Evolutionary conservation across 2,888 invertebrate genomes (phyloP).

Genomic region (Pecten maximus): DNA sequence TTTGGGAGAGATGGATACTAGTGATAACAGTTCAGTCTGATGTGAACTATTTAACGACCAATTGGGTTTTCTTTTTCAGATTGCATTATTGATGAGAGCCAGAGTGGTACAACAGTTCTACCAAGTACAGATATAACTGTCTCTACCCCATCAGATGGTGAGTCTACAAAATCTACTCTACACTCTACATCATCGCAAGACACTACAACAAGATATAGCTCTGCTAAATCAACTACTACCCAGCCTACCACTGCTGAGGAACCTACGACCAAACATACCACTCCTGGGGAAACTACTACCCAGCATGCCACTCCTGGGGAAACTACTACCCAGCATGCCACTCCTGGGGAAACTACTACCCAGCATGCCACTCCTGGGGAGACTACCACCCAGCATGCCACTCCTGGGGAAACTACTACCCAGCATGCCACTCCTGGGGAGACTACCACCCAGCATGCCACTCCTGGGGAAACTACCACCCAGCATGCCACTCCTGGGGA

Average conservation of each 20-base stretch:
- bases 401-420: constrained; percentile 39
- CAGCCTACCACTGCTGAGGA: background rate
- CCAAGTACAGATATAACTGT: constrained; percentile 30
- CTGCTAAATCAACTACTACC: background rate
- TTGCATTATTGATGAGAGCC: background rate
- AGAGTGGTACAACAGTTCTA: background rate
- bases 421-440: background rate
- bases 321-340: constrained; percentile 22
- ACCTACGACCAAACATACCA: constrained; percentile 37
- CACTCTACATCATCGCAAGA: background rate
- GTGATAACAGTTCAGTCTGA: too few relatives aligned
- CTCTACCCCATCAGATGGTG: constrained; percentile 5
- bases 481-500: background rate
- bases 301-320: constrained; percentile 24
- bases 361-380: constrained; percentile 37
- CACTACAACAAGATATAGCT: background rate
- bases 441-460: constrained; percentile 34
- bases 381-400: background rate
- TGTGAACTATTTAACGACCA: background rate
- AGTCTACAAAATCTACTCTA: background rate
- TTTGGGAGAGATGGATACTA: background rate
- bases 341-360: constrained; percentile 47
- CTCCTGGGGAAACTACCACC: constrained; percentile 37
- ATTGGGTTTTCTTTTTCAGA: background rate
- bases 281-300: constrained; percentile 37